Base-by-base conservation (phyloP, 2,888 invertebrate species). In the Furcula furcula region DNA sequence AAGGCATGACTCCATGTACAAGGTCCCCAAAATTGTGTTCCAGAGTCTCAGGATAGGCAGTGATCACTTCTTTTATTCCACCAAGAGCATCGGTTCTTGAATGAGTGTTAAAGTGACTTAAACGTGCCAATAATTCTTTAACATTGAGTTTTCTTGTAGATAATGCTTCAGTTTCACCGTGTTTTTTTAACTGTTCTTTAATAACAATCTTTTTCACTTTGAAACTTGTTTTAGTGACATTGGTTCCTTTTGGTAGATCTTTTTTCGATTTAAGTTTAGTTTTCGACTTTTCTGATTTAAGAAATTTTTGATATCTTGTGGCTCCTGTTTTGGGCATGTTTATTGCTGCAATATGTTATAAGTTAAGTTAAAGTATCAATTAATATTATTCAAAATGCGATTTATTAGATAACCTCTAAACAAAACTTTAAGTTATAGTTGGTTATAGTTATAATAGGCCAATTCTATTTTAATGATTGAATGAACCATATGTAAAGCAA, bases 201-300 rank as follows among this genome's bases (percentile, higher is more conserved):
- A 98, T 91, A 1, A 96, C 90, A 51, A 98, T 97, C 65, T 96
- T 95, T 62, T 94, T 94, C 0, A 97, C 92, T 90, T 97, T 97
- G 63, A 98, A 97, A 57, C 93, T 93, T 0, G 96, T 94, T 72
- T 96, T 93, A 0, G 98, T 98, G 3, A 96, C 93, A 90, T 98
- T 98, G 31, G 94, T 92, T 4, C 96, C 96, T 86, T 96, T 97
- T 0, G 95, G 95, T 31, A 98, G 76, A 64, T 93, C 91, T 75
- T 94, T 92, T 38, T 94, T 93, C 11, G 92, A 91, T 81, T 97
- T 98, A 18, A 98, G 76, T 73, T 98, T 97, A 0, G 95, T 93
- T 90, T 98, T 98, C 0, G 95, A 92, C 68, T 96, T 97, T 74
- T 98, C 97, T 0, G 94, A 91, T 55, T 94, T 94, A 2, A 95